Evolutionary conservation across 2,888 invertebrate species (phyloP).

Genomic region (Drosophila kambysellisi): DNA sequence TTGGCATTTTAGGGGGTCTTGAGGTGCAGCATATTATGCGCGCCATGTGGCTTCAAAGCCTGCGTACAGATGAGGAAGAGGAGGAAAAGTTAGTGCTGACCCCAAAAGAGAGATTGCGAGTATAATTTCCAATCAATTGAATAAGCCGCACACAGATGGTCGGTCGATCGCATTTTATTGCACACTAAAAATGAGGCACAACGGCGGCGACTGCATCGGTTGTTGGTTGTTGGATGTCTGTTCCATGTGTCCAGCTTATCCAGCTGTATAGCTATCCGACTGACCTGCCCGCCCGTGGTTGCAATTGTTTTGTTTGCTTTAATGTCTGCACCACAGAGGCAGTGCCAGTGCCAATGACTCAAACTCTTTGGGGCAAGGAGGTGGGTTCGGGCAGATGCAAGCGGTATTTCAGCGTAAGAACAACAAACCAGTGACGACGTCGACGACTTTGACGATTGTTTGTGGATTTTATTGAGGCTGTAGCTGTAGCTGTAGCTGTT

Average conservation of each 20-base stretch:
- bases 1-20: conserved; percentile 30
- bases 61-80: conserved; percentile 2
- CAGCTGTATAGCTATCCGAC: conserved; percentile 38
- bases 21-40: conserved; percentile 61
- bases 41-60: conserved; percentile 63
- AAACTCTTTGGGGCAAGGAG: neutral
- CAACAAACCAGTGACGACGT: conserved; percentile 52
- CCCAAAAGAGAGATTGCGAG: conserved; percentile 44
- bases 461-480: conserved; percentile 75
- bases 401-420: conserved; percentile 29
- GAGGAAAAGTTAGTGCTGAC: conserved; percentile 47
- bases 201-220: conserved; percentile 22
- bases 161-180: conserved; percentile 70
- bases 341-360: conserved; percentile 16
- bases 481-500: conserved; percentile 8
- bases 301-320: conserved; percentile 74
- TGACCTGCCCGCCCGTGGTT: conserved; percentile 39
- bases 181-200: conserved; percentile 71
- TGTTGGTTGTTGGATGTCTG: conserved; percentile 5
- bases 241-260: conserved; percentile 27
- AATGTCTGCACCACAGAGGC: conserved; percentile 52
- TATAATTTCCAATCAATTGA: conserved; percentile 81
- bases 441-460: conserved; percentile 55
- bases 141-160: conserved; percentile 56
- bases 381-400: conserved; percentile 8